Base-by-base conservation (phyloP, 2,797 vertebrate species). In the Tragelaphus oryx region DNA sequence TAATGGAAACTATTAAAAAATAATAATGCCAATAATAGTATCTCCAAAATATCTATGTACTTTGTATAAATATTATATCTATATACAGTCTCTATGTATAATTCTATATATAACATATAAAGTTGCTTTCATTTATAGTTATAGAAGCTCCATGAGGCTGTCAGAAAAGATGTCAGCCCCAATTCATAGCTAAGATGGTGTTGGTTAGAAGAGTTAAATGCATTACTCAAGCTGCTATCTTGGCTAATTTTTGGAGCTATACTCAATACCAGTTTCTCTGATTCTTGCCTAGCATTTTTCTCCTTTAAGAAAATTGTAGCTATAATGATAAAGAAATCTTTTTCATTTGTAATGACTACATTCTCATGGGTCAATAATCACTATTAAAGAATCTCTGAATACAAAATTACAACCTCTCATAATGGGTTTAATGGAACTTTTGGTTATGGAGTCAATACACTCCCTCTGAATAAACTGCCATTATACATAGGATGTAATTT, bases 281-380 rank as follows among this genome's bases (percentile, higher is more conserved):
- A 94, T 74, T 10, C 17, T 86, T 52, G 52, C 54, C n/a, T 26
- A 71, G 37, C 80, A 82, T 71, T 80, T 81, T 91, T 46, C 10
- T 9, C 16, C 6, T n/a, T 81, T 87, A 16, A 82, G 59, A 86
- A 89, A 74, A 26, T 33, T 52, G 0, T 68, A 90, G 79, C 60
- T 65, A 41, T 33, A 78, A 87, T 83, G 28, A 89, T 65, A 87
- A 82, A 90, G 33, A 93, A 83, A 84, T 60, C 55, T 93, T 82
- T 91, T 44, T 55, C 68, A 24, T 41, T 91, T 59, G 91, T 89
- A 95, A 91, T 89, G 28, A 93, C 57, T 28, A 94, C 41, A 81
- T 93, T 87, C 44, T 95, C 57, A 41, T 87, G 84, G 74, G 46
- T 97, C 92, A 95, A 96, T 96, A 94, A 89, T 89, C 65, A 92